phyloP scores from a whole-genome alignment of 2,888 invertebrate species.

The Neuroscelio doddi region DNA sequence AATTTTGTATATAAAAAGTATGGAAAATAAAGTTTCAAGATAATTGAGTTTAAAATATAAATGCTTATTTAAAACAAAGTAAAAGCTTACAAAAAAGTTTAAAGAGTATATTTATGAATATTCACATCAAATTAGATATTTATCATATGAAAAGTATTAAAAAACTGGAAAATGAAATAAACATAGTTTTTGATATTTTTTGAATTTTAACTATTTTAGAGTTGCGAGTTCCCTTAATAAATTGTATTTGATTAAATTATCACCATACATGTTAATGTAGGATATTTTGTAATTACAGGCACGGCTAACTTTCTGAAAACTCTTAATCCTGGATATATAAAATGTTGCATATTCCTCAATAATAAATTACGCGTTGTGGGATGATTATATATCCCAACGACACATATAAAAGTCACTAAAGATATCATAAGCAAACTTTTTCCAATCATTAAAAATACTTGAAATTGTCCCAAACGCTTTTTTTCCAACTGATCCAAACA shows the following conservation, averaged over 20 bases:
- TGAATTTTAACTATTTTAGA: too few relatives aligned
- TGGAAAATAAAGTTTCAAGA: too few relatives aligned
- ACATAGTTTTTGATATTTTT: too few relatives aligned
- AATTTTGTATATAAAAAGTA: too few relatives aligned
- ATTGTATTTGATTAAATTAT: conserved; percentile 16
- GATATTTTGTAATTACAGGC: conserved; percentile 84
- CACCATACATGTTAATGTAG: conserved; percentile 79
- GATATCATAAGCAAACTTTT: conserved; percentile 57
- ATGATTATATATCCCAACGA: conserved; percentile 74
- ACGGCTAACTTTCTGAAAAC: conserved; percentile 82
- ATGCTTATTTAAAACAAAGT: too few relatives aligned
- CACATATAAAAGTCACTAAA: conserved; percentile 69
- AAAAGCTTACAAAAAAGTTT: too few relatives aligned
- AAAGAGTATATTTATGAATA: too few relatives aligned
- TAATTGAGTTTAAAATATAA: too few relatives aligned
- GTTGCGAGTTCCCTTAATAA: too few relatives aligned
- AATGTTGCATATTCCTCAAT: conserved; percentile 83
- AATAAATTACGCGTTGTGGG: conserved; percentile 79
- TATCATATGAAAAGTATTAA: too few relatives aligned
- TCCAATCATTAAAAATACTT: conserved; percentile 22
- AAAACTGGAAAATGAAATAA: too few relatives aligned
- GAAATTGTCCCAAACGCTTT: conserved; percentile 51
- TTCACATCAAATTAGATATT: too few relatives aligned
- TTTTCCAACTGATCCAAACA: conserved; percentile 73
- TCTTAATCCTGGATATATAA: conserved; percentile 86